Conservation (phyloP, 2,797 vertebrate species). For the Rallus crepitans region DNA sequence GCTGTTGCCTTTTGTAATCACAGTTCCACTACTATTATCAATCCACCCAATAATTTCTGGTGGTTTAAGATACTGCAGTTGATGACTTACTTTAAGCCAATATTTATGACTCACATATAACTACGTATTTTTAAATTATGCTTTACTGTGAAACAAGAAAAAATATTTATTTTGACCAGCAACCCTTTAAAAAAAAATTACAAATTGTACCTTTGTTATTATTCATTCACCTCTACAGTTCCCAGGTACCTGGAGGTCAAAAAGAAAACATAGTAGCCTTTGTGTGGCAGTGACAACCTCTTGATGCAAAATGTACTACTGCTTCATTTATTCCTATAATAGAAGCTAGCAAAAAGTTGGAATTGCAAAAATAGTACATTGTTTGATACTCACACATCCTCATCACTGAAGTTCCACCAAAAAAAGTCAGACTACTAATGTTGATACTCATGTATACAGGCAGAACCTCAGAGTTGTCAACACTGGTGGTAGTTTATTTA, state of each 20-base stretch:
- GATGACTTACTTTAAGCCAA: background rate
- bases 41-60: background rate
- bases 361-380: background rate
- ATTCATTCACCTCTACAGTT: background rate
- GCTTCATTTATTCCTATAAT: background rate
- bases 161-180: background rate
- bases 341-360: background rate
- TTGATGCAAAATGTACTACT: background rate
- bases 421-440: background rate
- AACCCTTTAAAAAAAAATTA: background rate
- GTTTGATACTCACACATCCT: background rate
- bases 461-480: background rate
- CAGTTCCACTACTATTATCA: background rate
- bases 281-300: background rate
- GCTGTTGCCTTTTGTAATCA: background rate
- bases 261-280: background rate
- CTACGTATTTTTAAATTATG: background rate
- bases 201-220: background rate
- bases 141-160: background rate
- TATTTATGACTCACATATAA: background rate
- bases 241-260: background rate
- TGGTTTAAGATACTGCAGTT: background rate
- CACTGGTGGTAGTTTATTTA: background rate
- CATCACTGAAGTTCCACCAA: background rate
- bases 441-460: background rate